Evolutionary conservation across 2,797 vertebrate genomes (phyloP), one percentile per base, ranked within the genome.

Genomic region (Falco peregrinus): DNA sequence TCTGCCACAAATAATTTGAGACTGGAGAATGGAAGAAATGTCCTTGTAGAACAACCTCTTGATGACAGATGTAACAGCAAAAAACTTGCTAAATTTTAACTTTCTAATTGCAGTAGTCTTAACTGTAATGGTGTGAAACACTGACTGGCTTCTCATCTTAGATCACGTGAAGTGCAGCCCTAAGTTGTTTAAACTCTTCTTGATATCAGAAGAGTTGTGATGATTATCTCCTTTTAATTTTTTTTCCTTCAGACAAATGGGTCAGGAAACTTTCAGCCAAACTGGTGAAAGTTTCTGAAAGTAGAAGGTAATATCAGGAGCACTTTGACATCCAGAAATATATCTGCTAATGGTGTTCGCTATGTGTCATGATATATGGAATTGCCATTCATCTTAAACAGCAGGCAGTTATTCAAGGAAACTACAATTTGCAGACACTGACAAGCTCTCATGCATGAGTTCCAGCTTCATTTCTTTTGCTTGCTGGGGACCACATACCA

Each of bases 331-430:
- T 45, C 68, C 65, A 95, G 81, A 95, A 95, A 92, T 95, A 81
- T 63, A 94, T 80, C 84, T 96, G 65, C 87, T 96, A 96, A 96
- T 92, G 87, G 84, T 81, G 89, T 86, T 95, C 95, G 64, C 87
- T 83, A 45, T 47, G 76, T 91, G 92, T 87, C 92, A 95, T 95
- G 96, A 96, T 96, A 96, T 94, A 96, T 89, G 92, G 90, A 96
- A 95, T 94, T 95, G 95, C 92, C 89, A 94, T 95, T 96, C 85
- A 96, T 95, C 94, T 95, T 87, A 93, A 97, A 87, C 79, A 92
- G 86, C 84, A 96, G 84, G 92, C 86, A 92, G 87, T 94, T 94
- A 95, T 89, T 96, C 95, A 96, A 93, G 87, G 87, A 79, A 95
- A 90, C 89, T 87, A 94, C 86, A 94, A 95, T 96, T 90, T 93